Percentiles rank a stretch among this genome's conserved stretches.
These are phyloP conservation scores for Ctena decussata DNA, from an alignment of 2,888 invertebrate genomes.

Conservation along the genomic window DNA sequence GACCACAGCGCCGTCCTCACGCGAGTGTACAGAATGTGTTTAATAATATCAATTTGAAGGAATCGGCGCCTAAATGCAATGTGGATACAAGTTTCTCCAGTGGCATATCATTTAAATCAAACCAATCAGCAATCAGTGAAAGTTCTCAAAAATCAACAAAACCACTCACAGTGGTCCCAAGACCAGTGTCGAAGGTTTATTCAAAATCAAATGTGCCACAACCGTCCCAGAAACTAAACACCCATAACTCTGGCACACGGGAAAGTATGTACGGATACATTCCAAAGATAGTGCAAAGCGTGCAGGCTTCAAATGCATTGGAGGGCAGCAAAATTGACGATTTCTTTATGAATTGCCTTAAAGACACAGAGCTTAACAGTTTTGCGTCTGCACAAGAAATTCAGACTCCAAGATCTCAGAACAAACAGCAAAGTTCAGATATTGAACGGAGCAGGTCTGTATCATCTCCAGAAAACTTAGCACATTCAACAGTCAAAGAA, in stretches of 20 bases:
- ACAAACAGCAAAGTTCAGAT: background rate
- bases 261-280: constrained; percentile 74
- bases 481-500: background rate
- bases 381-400: constrained; percentile 51
- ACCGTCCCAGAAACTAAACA: too few species aligned
- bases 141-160: background rate
- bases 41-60: background rate
- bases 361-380: constrained; percentile 55
- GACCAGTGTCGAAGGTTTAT: background rate
- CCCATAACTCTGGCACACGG: background rate
- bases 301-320: constrained; percentile 69
- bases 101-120: background rate
- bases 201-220: background rate
- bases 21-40: background rate
- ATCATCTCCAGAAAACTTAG: background rate
- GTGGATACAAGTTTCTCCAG: background rate
- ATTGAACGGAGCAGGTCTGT: background rate
- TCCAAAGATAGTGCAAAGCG: constrained; percentile 68
- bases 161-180: background rate
- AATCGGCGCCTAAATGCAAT: too few species aligned
- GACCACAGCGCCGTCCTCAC: background rate
- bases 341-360: constrained; percentile 62
- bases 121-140: background rate
- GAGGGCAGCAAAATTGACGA: constrained; percentile 70
- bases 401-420: background rate